Base-by-base conservation (phyloP, 30 jellyfish, hydroid and myxozoan genomes). In the Hydra vulgaris region DNA sequence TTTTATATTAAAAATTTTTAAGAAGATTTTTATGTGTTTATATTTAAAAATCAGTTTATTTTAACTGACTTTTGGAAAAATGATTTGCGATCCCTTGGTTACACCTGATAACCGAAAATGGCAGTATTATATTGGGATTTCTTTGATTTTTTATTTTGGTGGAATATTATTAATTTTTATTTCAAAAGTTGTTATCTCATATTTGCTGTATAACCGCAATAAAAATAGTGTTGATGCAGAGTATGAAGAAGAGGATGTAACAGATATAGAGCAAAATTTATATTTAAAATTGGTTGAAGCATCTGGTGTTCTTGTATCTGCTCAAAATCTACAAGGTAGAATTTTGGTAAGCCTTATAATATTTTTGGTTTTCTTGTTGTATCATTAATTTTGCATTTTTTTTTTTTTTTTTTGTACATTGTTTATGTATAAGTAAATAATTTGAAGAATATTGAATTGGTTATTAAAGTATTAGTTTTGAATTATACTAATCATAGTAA, bases 251-350 rank as follows among this genome's bases (percentile, higher is more conserved):
- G 88, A 79, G 0, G 95, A 83, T 12, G 98, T 86, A 54, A 81
- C 79, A 71, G 85, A 78, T 15, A 3, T 40, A 40, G 61, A 40
- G 61, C 79, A 78, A 18, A 75, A 76, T 21, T 91, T 95, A 95
- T 91, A 91, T 86, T 83, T 91, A 24, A 91, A 88, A 22, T 84
- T 91, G 26, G 87, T 86, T 27, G 96, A 91, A 75, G 96, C 95
- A 8, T 95, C 98, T 7, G 98, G 95, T 18, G 90, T 89, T 5
- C 85, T 91, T 27, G 96, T 91, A 1, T 91, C 98, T 15, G 98
- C 98, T 17, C 98, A 91, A 83, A 91, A 95, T 17, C 77, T 91
- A 84, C 98, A 91, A 76, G 98, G 98, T 53, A 70, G 98, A 24
- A 91, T 91, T 5, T 81, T 91, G 84, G 98, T 91, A 74, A 78